A percentile compares a stretch with the other conserved stretches of the same genome.
These are phyloP conservation scores for Podarcis cretensis DNA, from an alignment of 2,113 vertebrate genomes.

Conservation along the genomic window DNA sequence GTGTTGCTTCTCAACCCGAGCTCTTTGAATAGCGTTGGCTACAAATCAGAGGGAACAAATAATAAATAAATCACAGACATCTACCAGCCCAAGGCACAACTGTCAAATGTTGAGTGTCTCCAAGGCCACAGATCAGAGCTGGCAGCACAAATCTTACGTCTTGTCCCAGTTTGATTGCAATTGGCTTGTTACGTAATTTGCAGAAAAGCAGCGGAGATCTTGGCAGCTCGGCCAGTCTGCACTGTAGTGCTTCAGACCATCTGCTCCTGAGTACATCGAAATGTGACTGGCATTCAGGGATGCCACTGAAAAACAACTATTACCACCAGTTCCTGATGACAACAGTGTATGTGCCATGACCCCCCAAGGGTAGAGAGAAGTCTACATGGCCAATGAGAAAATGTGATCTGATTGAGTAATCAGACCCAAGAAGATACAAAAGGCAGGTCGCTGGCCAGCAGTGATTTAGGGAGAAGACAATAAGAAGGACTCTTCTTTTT, in stretches of 20 bases:
- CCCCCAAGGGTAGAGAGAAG: not conserved
- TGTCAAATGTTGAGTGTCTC: not conserved
- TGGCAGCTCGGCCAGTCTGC: not conserved
- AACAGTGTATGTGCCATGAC: not conserved
- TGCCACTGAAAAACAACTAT: not conserved
- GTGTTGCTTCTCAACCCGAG: not conserved
- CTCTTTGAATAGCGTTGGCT: not conserved
- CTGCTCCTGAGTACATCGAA: constrained; percentile 4
- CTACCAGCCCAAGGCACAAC: not conserved
- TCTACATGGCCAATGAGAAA: not conserved
- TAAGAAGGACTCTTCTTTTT: not conserved
- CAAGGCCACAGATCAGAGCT: not conserved
- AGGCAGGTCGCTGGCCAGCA: not conserved
- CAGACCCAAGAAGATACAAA: not conserved
- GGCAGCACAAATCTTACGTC: not conserved
- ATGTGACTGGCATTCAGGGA: not conserved
- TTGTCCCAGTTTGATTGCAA: constrained; percentile 1
- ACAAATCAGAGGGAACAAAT: not conserved
- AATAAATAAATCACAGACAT: not conserved
- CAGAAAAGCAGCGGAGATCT: constrained; percentile 1
- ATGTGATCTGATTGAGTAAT: not conserved
- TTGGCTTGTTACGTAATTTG: constrained; percentile 3
- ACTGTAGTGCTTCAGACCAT: not conserved
- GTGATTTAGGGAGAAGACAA: not conserved
- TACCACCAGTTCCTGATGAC: not conserved